These are phyloP conservation scores for Sciurus vulgaris DNA, from an alignment of 2,797 vertebrate species.

Conservation along the genomic window DNA sequence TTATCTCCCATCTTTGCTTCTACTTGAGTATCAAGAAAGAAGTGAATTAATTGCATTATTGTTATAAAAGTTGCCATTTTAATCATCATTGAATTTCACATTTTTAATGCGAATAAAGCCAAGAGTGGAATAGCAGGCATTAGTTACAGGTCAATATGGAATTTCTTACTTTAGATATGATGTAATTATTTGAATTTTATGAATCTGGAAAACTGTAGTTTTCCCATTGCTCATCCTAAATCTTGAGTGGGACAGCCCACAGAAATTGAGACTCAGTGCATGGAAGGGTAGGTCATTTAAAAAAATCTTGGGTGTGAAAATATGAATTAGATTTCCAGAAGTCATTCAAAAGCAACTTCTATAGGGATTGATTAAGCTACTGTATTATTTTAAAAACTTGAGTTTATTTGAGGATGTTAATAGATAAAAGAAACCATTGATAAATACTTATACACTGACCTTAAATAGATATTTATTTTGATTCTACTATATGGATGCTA, in stretches of 20 bases:
- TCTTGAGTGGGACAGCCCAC: not conserved
- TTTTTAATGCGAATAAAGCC: conserved; percentile 46
- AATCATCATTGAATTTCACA: not conserved
- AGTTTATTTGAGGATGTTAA: not conserved
- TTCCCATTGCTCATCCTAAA: not conserved
- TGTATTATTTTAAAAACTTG: not conserved
- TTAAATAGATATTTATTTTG: not conserved
- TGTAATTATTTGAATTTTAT: conserved; percentile 9
- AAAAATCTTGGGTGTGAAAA: not conserved
- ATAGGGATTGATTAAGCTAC: not conserved
- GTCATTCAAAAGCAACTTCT: not conserved
- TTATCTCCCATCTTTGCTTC: not conserved
- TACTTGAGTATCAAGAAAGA: not conserved
- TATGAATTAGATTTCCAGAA: not conserved
- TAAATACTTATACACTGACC: not conserved
- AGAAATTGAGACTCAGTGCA: not conserved
- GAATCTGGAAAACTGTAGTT: not conserved
- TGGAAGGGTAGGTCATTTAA: not conserved
- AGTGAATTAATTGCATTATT: not conserved
- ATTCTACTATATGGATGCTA: not conserved
- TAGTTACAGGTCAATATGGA: not conserved
- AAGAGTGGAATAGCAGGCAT: not conserved
- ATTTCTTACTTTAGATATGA: not conserved
- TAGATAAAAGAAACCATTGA: not conserved
- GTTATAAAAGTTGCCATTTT: conserved; percentile 19